These are phyloP conservation scores for Heliconius congener DNA, from an alignment of 1,140 invertebrate genomes.

Conservation along the genomic window DNA sequence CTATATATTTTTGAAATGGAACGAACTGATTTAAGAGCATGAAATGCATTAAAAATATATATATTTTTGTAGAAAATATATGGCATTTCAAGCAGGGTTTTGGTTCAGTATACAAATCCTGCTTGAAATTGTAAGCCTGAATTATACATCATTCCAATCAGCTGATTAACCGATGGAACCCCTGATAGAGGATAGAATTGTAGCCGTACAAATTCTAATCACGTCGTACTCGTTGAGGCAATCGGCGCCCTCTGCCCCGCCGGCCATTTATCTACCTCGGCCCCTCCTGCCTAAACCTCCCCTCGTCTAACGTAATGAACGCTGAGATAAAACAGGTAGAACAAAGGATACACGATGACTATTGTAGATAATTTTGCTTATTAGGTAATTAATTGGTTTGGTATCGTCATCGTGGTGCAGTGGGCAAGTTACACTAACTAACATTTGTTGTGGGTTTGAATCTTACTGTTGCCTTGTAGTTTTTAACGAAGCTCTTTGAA, in stretches of 20 bases:
- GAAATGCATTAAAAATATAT: background rate
- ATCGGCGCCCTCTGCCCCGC: constrained; percentile 50
- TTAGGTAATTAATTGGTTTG: background rate
- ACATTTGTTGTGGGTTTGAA: background rate
- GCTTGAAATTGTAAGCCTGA: background rate
- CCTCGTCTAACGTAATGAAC: constrained; percentile 11
- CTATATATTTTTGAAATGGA: too few species aligned
- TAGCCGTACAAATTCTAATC: constrained; percentile 47
- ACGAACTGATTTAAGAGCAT: too few species aligned
- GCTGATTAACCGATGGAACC: constrained; percentile 30
- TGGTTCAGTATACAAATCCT: background rate
- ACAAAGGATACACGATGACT: constrained; percentile 2
- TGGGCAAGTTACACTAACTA: background rate
- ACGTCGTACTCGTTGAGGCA: constrained; percentile 35
- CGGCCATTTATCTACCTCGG: constrained; percentile 41
- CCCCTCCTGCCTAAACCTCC: constrained; percentile 39
- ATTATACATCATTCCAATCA: constrained; percentile 20
- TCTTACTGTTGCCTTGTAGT: too few species aligned
- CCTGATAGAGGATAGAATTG: constrained; percentile 33
- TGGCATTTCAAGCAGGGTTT: background rate
- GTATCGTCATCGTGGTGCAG: background rate
- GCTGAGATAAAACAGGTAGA: constrained; percentile 22
- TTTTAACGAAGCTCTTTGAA: too few species aligned
- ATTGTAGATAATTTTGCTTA: background rate
- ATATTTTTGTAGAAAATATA: background rate